Evolutionary conservation across 2,797 vertebrate species (phyloP).

Genomic region (Gymnopithys bicolor): DNA sequence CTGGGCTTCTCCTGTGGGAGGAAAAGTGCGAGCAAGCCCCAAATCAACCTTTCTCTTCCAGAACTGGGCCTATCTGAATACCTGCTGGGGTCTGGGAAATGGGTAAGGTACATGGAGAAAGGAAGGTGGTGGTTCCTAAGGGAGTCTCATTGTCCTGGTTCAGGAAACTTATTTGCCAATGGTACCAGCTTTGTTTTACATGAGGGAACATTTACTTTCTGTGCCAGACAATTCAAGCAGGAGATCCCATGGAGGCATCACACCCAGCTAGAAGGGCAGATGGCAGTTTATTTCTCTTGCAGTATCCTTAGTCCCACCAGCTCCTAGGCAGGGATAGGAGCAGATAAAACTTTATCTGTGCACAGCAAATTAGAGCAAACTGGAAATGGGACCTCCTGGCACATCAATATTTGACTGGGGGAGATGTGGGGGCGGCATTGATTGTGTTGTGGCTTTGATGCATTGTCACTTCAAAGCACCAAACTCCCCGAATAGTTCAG

Average conservation of each 20-base stretch:
- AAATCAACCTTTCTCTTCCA: background rate
- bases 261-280: background rate
- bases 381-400: background rate
- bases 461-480: conserved; percentile 28
- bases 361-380: background rate
- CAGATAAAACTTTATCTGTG: background rate
- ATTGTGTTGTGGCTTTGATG: background rate
- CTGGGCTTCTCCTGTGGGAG: background rate
- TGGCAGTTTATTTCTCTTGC: background rate
- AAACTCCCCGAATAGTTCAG: background rate
- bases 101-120: background rate
- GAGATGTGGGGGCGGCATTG: background rate
- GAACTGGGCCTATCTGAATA: background rate
- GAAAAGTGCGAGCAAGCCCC: background rate
- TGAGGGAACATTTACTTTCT: background rate
- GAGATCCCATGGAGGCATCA: background rate
- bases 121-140: background rate
- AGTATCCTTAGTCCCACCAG: background rate
- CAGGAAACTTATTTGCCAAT: background rate
- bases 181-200: background rate
- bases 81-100: background rate
- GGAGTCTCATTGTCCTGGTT: accelerated
- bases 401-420: background rate
- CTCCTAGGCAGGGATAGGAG: background rate
- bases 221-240: background rate